Conservation (phyloP, 2,113 vertebrate species). For the Tragulus kanchil region DNA sequence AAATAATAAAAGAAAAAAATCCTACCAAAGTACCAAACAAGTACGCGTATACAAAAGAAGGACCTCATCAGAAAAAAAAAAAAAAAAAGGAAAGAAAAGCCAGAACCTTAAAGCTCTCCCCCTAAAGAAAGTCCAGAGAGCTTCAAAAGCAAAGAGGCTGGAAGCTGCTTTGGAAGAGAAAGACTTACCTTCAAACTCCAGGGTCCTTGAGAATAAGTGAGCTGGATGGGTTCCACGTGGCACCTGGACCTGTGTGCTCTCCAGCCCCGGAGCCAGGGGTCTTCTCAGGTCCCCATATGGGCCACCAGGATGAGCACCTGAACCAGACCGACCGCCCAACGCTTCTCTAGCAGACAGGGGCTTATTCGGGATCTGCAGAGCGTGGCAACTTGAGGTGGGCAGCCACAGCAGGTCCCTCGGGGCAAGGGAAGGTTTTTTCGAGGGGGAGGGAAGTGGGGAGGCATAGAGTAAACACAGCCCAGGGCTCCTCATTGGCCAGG, state of each 20-base stretch:
- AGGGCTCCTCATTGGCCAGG: background rate
- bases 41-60: background rate
- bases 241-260: background rate
- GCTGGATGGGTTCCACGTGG: background rate
- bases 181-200: background rate
- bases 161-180: background rate
- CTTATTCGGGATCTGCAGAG: background rate
- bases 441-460: background rate
- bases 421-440: background rate
- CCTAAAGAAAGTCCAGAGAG: background rate
- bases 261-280: background rate
- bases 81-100: rapidly evolving
- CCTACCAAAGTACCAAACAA: background rate
- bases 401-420: background rate
- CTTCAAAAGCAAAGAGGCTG: background rate
- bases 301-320: background rate
- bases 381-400: background rate
- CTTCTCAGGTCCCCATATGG: background rate
- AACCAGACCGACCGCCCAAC: background rate
- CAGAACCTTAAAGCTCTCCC: background rate
- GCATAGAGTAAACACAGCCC: background rate
- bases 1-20: background rate
- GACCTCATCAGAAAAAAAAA: background rate
- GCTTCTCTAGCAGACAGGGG: background rate
- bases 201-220: background rate